Conservation (phyloP, 2,113 vertebrate species). For the Laticauda laticaudata region DNA sequence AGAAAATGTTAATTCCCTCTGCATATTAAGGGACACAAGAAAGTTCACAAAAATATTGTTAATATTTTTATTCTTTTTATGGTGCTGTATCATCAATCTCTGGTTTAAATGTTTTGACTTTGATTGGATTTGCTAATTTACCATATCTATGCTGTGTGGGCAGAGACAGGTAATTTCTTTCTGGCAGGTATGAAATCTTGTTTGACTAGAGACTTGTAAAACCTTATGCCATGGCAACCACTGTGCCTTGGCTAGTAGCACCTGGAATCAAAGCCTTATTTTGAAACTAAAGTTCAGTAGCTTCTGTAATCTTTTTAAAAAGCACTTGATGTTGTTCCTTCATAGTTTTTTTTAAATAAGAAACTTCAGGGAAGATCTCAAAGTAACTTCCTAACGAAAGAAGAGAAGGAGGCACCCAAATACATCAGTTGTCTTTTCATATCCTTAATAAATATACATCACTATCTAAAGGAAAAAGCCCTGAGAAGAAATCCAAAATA, state of each 20-base stretch:
- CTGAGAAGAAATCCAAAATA: not conserved
- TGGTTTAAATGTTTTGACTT: not conserved
- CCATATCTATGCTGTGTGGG: not conserved
- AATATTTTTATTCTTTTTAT: not conserved
- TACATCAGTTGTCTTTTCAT: not conserved
- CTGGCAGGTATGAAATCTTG: slow-evolving; percentile 2
- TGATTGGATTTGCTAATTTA: not conserved
- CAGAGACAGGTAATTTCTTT: slow-evolving; percentile 5
- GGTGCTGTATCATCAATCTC: not conserved
- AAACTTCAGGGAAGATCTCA: not conserved
- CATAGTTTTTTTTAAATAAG: not conserved
- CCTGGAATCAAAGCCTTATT: not conserved
- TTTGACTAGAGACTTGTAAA: slow-evolving; percentile 1
- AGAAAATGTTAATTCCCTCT: not conserved
- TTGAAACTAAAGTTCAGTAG: not conserved
- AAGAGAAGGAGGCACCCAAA: not conserved
- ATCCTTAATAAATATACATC: not conserved
- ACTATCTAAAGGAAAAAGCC: not conserved
- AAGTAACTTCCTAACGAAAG: no score
- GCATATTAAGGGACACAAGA: not conserved
- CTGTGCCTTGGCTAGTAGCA: not conserved
- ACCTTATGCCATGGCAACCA: not conserved
- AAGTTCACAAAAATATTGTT: not conserved
- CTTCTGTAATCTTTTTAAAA: not conserved
- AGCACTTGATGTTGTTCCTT: not conserved